Evolutionary conservation across 2,797 vertebrate species (phyloP), one percentile per base, ranked within the genome.

Genomic region (Astyanax mexicanus): DNA sequence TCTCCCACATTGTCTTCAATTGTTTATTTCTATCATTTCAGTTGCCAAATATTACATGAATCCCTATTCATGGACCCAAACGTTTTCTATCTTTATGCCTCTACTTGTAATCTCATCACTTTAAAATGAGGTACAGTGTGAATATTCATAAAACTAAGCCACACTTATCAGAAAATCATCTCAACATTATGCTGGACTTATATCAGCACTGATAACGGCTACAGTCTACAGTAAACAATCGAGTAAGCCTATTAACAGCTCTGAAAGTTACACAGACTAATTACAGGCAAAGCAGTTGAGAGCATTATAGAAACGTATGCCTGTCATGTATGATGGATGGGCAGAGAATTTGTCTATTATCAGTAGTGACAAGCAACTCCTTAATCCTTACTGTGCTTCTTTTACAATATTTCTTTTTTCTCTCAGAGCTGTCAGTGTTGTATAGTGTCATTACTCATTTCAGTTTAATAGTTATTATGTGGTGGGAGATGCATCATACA

Each of bases 191-290:
- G 6, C 7, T 12, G 3, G 21, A 32, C 19, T 42, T 15, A 7
- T 10, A 65, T 29, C 13, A 23, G n/a, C 19, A 27, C 27, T 38
- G 12, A 27, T 13, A 44, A 35, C 13, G 13, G 51, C 7, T 51
- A 25, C 3, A 61, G 35, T 2, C 29, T 27, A 45, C 17, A 12
- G 15, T 25, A 44, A 66, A 10, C 38, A 66, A 25, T 25, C 13
- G 3, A 35, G 17, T 32, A 44, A 23, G 44, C 3, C 51, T 29
- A 47, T 8, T 27, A 49, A 40, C 6, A 42, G 11, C 19, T 75
- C 27, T 15, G 12, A 65, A 65, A 64, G 38, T 64, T 42, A 61
- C 52, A 29, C 35, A 25, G 6, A 73, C 29, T 49, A 55, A 68
- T 58, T 58, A 58, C 17, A 12, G 32, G 49, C 21, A 44, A 60